These are phyloP conservation scores for Euclidia mi DNA, from an alignment of 2,888 invertebrate genomes.

Conservation along the genomic window DNA sequence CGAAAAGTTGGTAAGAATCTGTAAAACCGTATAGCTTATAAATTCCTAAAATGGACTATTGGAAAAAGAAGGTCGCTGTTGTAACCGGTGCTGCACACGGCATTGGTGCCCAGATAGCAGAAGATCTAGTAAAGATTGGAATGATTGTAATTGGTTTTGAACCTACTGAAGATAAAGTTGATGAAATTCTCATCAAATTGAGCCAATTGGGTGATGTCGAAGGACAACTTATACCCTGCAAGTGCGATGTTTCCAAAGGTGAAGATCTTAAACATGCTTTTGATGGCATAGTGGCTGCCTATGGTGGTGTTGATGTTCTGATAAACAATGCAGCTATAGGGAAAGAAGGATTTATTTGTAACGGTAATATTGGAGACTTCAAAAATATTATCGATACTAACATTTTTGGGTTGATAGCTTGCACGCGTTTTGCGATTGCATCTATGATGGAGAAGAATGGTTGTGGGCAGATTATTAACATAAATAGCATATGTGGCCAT, in stretches of 20 bases:
- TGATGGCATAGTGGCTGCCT: slow-evolving; percentile 56
- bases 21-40: too few species aligned
- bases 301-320: slow-evolving; percentile 66
- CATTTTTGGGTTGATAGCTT: slow-evolving; percentile 80
- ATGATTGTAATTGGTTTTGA: slow-evolving; percentile 70
- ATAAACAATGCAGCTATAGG: slow-evolving; percentile 72
- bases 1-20: too few species aligned
- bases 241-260: slow-evolving; percentile 68
- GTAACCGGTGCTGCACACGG: slow-evolving; percentile 69
- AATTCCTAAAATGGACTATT: slow-evolving; percentile 66
- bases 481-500: slow-evolving; percentile 84
- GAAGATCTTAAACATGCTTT: too few species aligned
- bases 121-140: slow-evolving; percentile 65
- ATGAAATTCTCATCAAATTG: slow-evolving; percentile 56
- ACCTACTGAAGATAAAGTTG: slow-evolving; percentile 57
- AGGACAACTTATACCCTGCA: slow-evolving; percentile 63
- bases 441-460: slow-evolving; percentile 75
- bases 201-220: slow-evolving; percentile 49
- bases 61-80: slow-evolving; percentile 66
- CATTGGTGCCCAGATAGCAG: slow-evolving; percentile 66
- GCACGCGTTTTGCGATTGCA: slow-evolving; percentile 79
- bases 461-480: slow-evolving; percentile 78
- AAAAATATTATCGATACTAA: slow-evolving; percentile 79
- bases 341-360: slow-evolving; percentile 63
- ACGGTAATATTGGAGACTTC: slow-evolving; percentile 61